These are phyloP conservation scores for Alviniconcha marisindica DNA, from an alignment of 1,140 invertebrate genomes.

Conservation along the genomic window DNA sequence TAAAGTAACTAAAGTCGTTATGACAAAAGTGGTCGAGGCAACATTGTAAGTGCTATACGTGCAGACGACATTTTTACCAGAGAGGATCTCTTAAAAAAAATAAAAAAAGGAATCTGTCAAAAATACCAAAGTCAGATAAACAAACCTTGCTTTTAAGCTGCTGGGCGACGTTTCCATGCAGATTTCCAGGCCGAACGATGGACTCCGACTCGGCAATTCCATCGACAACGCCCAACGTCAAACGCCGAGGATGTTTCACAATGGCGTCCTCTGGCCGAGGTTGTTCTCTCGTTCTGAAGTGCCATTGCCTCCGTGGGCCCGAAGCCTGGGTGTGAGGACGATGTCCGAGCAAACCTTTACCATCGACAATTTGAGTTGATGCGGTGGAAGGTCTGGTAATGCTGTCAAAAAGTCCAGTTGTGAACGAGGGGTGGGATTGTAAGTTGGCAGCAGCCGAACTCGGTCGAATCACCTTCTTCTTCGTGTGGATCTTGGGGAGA, in stretches of 20 bases:
- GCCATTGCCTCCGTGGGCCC: slow-evolving; percentile 48
- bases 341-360: slow-evolving; percentile 42
- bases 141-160: slow-evolving; percentile 61
- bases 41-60: no score
- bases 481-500: slow-evolving; percentile 30
- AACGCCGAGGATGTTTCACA: slow-evolving; percentile 56
- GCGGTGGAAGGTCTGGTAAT: slow-evolving; percentile 64
- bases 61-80: slow-evolving; percentile 27
- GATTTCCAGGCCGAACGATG: slow-evolving; percentile 51
- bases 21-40: no score
- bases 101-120: no score
- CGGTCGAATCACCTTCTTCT: slow-evolving; percentile 62
- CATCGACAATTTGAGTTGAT: slow-evolving; percentile 35
- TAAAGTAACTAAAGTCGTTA: no score
- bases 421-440: slow-evolving; percentile 67
- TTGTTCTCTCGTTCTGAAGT: slow-evolving; percentile 41
- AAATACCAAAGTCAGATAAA: not conserved
- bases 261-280: slow-evolving; percentile 45
- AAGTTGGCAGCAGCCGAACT: slow-evolving; percentile 70
- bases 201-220: slow-evolving; percentile 58
- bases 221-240: slow-evolving; percentile 58
- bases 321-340: slow-evolving; percentile 62
- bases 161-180: slow-evolving; percentile 46
- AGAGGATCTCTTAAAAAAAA: no score
- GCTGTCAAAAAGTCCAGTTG: slow-evolving; percentile 62